These are phyloP conservation scores for Drosophila borborema DNA, from an alignment of 2,888 invertebrate genomes.

Conservation along the genomic window DNA sequence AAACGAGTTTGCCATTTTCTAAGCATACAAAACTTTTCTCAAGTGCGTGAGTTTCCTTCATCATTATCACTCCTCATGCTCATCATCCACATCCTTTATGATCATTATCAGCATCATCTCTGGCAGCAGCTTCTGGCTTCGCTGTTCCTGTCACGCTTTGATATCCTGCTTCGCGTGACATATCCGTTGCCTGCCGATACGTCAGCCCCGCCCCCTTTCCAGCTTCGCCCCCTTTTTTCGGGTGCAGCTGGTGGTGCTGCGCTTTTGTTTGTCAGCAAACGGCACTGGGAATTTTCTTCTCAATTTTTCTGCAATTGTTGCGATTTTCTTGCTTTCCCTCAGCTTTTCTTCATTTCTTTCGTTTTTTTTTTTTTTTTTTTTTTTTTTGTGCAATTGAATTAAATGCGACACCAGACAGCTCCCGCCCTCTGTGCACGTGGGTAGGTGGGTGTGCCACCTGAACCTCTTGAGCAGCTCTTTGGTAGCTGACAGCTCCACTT, in stretches of 20 bases:
- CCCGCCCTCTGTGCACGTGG: constrained; percentile 6
- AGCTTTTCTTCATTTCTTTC: constrained; percentile 1
- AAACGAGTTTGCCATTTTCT: constrained; percentile 29
- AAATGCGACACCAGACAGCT: constrained; percentile 71
- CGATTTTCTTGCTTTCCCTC: constrained; percentile 40
- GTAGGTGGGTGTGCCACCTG: constrained; percentile 47
- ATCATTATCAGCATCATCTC: constrained; percentile 6
- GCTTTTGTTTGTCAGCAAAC: constrained; percentile 64
- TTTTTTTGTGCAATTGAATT: constrained; percentile 69
- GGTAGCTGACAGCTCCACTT: constrained; percentile 48
- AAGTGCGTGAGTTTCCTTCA: constrained; percentile 58
- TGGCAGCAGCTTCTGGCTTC: constrained; percentile 30
- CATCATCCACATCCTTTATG: constrained; percentile 2
- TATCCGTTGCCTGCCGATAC: constrained; percentile 65
- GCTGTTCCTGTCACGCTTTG: constrained; percentile 75
- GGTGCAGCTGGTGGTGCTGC: constrained; percentile 42
- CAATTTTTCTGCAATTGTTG: constrained; percentile 68
- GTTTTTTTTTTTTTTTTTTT: constrained; percentile 11
- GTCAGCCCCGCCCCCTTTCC: constrained; percentile 2
- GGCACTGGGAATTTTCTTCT: constrained; percentile 40
- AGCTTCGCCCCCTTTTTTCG: constrained; percentile 9
- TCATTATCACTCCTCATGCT: neutral
- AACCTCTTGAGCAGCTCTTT: constrained; percentile 51
- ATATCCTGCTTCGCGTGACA: constrained; percentile 77
- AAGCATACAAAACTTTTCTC: constrained; percentile 66